Percentiles rank a stretch among this genome's conserved stretches.
Conservation (phyloP, 2,888 invertebrate genomes). For the Campaea margaritaria region DNA sequence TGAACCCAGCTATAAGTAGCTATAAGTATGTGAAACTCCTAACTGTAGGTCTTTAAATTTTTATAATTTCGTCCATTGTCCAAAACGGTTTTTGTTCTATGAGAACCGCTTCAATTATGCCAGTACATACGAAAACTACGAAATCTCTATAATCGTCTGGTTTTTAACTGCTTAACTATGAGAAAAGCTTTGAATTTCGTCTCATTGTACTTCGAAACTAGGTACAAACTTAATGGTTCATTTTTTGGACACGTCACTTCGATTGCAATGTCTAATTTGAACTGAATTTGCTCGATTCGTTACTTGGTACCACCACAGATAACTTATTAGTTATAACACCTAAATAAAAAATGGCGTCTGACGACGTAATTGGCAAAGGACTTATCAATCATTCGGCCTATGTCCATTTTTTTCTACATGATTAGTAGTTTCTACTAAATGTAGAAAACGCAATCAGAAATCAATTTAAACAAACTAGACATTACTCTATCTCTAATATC, state of each 20-base stretch:
- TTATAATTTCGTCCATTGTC: conserved; percentile 84
- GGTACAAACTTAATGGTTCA: conserved; percentile 30
- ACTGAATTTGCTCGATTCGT: no score
- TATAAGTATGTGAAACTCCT: conserved; percentile 80
- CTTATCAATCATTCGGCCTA: not conserved
- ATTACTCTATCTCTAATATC: not conserved
- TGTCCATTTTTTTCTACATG: no score
- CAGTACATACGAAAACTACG: conserved; percentile 58
- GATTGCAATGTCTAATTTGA: conserved; percentile 11
- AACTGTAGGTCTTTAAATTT: conserved; percentile 70
- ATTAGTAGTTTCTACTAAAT: no score
- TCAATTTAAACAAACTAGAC: not conserved
- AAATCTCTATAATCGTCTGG: conserved; percentile 81
- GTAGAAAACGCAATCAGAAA: no score
- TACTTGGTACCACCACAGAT: no score
- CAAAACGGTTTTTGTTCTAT: conserved; percentile 80
- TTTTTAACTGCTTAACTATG: conserved; percentile 83
- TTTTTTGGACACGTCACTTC: conserved; percentile 30
- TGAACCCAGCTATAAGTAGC: conserved; percentile 75
- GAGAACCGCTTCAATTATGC: conserved; percentile 83
- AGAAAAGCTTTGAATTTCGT: conserved; percentile 73
- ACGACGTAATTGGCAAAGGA: not conserved
- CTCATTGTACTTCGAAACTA: conserved; percentile 64
- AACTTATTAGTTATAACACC: no score
- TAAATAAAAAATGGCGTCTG: no score